Base-by-base conservation (phyloP, 2,113 vertebrate genomes). In the Geothlypis trichas region DNA sequence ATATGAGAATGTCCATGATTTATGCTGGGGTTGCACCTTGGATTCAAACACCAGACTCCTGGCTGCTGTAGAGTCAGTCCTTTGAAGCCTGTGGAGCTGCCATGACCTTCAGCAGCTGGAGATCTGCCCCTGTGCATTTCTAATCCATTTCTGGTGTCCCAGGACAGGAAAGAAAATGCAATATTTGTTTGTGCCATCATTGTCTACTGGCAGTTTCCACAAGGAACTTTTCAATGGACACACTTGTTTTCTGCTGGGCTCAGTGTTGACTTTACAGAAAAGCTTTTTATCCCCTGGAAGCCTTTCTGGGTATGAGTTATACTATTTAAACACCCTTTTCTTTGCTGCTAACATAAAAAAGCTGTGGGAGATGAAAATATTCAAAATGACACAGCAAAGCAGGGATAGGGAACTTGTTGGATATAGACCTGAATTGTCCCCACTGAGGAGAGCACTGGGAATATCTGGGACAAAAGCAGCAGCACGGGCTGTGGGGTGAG, bases 271-370 rank as follows among this genome's bases (percentile, higher is more conserved):
- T 28, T 19, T 72, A 86, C 37, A 86, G 55, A 86, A 90, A 74
- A 86, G 51, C 67, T 90, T 91, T 94, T 94, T 66, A 83, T 80
- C 28, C 37, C 15, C 44, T 90, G 71, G 69, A 94, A 84, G 57
- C 44, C 61, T 93, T 92, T 73, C 59, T 87, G 51, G 54, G 31
- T 35, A 59, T 4, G 3, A 68, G 33, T 85, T 91, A 44, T 2
- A 23, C 33, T 68, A 63, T 46, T 75, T 79, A 90, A 94, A 89
- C 47, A 47, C 55, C 42, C 6, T 44, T 54, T 79, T 78, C 46
- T 93, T 83, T 93, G 51, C 68, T 63, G 19, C 24, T 81, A 84
- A 89, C 78, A 55, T 39, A 77, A 84, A 86, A 72, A 90, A 89
- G 33, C 51, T 51, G 78, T 27, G 52, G 51, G 59, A 77, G 77